Percentiles rank a stretch among this genome's conserved stretches.
Evolutionary conservation across 2,888 invertebrate species (phyloP).

Genomic region (Synanthedon myopaeformis): DNA sequence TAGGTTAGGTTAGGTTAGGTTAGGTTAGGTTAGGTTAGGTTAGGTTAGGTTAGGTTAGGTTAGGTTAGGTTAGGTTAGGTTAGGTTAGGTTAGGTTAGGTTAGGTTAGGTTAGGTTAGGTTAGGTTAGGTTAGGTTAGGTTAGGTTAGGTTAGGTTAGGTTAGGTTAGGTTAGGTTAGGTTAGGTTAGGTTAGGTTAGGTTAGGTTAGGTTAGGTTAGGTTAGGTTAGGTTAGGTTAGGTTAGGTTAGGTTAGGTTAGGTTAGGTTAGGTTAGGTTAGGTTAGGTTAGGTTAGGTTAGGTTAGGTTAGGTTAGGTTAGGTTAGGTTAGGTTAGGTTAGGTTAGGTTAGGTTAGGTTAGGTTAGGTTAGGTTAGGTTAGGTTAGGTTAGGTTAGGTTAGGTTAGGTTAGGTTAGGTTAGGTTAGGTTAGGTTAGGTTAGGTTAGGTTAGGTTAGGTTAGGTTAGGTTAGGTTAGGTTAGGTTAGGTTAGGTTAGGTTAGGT

Average conservation of each 20-base stretch:
- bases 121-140: not conserved
- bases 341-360: not conserved
- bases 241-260: not conserved
- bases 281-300: not conserved
- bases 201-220: not conserved
- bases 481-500: not conserved
- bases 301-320: not conserved
- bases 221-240: not conserved
- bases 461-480: not conserved
- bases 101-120: not conserved
- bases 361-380: not conserved
- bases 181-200: not conserved
- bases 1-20: conserved; percentile 6
- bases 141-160: conserved; percentile 2
- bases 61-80: conserved; percentile 6
- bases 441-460: not conserved
- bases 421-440: not conserved
- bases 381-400: not conserved
- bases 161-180: not conserved
- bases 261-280: not conserved
- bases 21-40: conserved; percentile 7
- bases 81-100: conserved; percentile 1
- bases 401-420: not conserved
- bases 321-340: not conserved
- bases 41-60: conserved; percentile 6